Percentiles rank a stretch among this genome's conserved stretches.
Evolutionary conservation across 2,113 vertebrate genomes (phyloP).

Genomic region (Pipa parva): DNA sequence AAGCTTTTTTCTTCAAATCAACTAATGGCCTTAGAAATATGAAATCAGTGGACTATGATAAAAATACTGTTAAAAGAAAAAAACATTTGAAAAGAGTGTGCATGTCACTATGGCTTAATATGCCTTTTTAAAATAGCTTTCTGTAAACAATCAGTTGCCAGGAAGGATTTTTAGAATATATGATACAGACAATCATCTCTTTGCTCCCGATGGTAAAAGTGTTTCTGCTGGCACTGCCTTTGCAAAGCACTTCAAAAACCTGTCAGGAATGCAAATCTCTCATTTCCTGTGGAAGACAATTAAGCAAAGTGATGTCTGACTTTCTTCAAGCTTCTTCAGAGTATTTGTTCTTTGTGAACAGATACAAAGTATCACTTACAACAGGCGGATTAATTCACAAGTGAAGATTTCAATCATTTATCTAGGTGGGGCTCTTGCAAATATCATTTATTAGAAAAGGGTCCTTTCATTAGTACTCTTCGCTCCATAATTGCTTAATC

Average conservation of each 20-base stretch:
- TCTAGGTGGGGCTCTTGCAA: slow-evolving; percentile 24
- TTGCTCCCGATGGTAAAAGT: not conserved
- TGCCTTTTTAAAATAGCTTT: not conserved
- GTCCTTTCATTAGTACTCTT: slow-evolving; percentile 20
- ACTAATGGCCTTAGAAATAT: not conserved
- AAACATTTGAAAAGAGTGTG: not conserved
- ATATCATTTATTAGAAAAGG: slow-evolving; percentile 24
- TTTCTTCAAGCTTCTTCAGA: slow-evolving; percentile 26
- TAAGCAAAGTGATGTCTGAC: slow-evolving; percentile 17
- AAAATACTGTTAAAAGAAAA: too few relatives aligned
- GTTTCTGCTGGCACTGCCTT: not conserved
- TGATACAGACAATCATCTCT: not conserved
- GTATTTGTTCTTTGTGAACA: slow-evolving; percentile 18
- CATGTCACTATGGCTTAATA: not conserved
- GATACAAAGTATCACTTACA: slow-evolving; percentile 27
- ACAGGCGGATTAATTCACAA: slow-evolving; percentile 27
- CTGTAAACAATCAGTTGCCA: slow-evolving; percentile 1
- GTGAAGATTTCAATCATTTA: slow-evolving; percentile 17
- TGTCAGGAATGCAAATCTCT: slow-evolving; percentile 19
- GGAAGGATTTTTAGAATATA: not conserved
- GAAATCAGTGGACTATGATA: not conserved
- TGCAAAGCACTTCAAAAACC: slow-evolving; percentile 8
- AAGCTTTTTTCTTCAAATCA: not conserved
- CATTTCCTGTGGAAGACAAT: slow-evolving; percentile 25
- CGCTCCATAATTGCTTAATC: slow-evolving; percentile 30